Evolutionary conservation across 2,888 invertebrate genomes (phyloP).

Genomic region (Chesias legatella): DNA sequence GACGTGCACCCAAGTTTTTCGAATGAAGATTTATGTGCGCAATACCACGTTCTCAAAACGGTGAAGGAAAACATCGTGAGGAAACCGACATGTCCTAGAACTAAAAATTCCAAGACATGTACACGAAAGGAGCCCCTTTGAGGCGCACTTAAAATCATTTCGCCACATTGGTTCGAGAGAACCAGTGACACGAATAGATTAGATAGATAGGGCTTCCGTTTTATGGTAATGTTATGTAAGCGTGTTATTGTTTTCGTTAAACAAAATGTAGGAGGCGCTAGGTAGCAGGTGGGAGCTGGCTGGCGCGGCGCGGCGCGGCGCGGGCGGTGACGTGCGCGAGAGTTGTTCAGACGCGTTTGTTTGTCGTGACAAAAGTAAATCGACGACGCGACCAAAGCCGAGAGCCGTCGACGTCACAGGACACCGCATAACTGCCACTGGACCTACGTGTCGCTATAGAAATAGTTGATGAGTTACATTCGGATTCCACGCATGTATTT

Average conservation of each 20-base stretch:
- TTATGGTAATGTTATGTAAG: conserved; percentile 5
- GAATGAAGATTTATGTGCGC: too few relatives aligned
- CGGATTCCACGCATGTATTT: conserved; percentile 55
- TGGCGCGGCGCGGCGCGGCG: conserved; percentile 9
- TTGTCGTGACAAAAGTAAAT: conserved; percentile 25
- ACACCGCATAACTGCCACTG: conserved; percentile 43
- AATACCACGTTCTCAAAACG: too few relatives aligned
- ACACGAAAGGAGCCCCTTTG: too few relatives aligned
- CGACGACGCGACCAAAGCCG: conserved; percentile 30
- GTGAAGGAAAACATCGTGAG: too few relatives aligned
- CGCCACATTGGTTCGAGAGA: too few relatives aligned
- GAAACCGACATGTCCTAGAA: too few relatives aligned
- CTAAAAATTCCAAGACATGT: too few relatives aligned
- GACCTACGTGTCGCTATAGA: conserved; percentile 57
- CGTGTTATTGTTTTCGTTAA: conserved; percentile 1
- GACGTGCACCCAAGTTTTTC: too few relatives aligned
- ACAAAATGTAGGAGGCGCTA: conserved; percentile 18
- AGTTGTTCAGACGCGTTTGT: conserved; percentile 19
- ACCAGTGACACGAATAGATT: too few relatives aligned
- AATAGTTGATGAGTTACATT: conserved; percentile 72
- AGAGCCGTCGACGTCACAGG: conserved; percentile 51
- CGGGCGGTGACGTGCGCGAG: conserved; percentile 18
- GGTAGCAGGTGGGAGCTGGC: conserved; percentile 8
- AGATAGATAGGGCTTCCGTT: too few relatives aligned
- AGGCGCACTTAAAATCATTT: too few relatives aligned